phyloP scores from a whole-genome alignment of 2,113 vertebrate species.

The Arenaria interpres region DNA sequence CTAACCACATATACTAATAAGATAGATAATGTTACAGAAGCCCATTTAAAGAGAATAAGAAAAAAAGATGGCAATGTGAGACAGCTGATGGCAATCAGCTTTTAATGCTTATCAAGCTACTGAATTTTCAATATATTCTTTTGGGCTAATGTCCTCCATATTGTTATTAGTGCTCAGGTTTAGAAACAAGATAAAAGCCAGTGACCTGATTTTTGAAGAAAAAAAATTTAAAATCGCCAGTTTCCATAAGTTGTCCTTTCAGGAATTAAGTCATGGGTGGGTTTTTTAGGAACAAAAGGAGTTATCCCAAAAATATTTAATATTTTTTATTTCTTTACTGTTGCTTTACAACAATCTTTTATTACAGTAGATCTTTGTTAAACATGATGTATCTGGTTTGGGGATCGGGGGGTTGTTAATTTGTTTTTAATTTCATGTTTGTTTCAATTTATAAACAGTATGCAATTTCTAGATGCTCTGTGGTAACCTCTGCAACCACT shows the following conservation, averaged over 20 bases:
- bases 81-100: not conserved
- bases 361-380: not conserved
- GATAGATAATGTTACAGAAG: not conserved
- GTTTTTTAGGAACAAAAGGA: not conserved
- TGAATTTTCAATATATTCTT: not conserved
- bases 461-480: not conserved
- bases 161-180: not conserved
- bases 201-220: not conserved
- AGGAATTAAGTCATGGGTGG: not conserved
- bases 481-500: not conserved
- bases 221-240: rapidly evolving
- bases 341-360: not conserved
- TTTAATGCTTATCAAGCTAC: not conserved
- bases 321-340: not conserved
- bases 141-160: not conserved
- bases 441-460: not conserved
- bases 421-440: not conserved
- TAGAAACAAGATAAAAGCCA: not conserved
- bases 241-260: not conserved
- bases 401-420: not conserved
- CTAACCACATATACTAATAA: not conserved
- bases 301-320: not conserved
- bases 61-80: not conserved
- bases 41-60: not conserved
- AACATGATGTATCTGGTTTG: not conserved